A percentile compares a stretch with the other conserved stretches of the same genome.
phyloP scores from a whole-genome alignment of 2,888 invertebrate genomes.

The Drosophila aldrichi region DNA sequence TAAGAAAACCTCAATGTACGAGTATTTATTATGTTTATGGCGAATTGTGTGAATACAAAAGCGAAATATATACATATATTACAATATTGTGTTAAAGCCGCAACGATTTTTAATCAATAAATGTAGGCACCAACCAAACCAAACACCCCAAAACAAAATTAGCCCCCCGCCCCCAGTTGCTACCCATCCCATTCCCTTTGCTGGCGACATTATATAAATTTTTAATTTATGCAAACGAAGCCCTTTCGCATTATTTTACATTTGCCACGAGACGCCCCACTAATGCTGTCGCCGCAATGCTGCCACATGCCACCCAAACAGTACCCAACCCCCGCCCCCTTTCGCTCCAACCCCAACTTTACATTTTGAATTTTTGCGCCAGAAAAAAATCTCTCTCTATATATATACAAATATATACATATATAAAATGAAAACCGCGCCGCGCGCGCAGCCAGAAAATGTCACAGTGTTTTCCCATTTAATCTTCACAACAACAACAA shows the following conservation, averaged over 20 bases:
- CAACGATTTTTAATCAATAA: conserved; percentile 49
- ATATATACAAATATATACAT: conserved; percentile 24
- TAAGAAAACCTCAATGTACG: conserved; percentile 56
- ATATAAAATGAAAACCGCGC: conserved; percentile 47
- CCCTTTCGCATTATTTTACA: conserved; percentile 82
- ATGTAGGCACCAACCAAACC: conserved; percentile 14
- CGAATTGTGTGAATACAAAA: conserved; percentile 59
- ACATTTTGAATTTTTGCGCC: conserved; percentile 66
- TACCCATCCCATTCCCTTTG: conserved; percentile 4
- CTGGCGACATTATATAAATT: conserved; percentile 76
- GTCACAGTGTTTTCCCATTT: conserved; percentile 80
- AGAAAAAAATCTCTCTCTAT: conserved; percentile 11
- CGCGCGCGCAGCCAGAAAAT: conserved; percentile 72
- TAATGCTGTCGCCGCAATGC: conserved; percentile 64
- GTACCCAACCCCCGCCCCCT: conserved; percentile 31
- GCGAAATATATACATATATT: conserved; percentile 74
- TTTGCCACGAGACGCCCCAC: conserved; percentile 78
- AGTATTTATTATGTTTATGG: conserved; percentile 68
- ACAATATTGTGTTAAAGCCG: conserved; percentile 79
- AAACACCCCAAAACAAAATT: conserved; percentile 26
- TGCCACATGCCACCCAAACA: conserved; percentile 23
- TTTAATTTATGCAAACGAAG: conserved; percentile 82
- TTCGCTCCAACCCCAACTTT: conserved; percentile 39
- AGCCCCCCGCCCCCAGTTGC: conserved; percentile 16
- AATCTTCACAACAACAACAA: conserved; percentile 71